Percentiles rank a stretch among this genome's conserved stretches.
phyloP scores from a whole-genome alignment of 2,113 vertebrate species.

The Muscicapa adusta region DNA sequence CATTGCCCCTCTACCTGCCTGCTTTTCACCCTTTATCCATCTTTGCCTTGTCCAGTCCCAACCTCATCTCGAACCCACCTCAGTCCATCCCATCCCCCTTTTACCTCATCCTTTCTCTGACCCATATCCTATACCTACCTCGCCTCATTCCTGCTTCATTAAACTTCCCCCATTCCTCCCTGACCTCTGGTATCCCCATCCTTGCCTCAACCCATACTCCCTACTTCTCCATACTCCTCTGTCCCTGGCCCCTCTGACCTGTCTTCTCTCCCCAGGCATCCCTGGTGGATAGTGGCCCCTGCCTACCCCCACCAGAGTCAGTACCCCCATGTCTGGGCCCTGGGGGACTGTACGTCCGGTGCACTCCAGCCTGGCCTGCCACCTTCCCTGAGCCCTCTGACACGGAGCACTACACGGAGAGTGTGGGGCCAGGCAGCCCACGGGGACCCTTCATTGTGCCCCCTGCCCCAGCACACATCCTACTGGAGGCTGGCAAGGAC shows the following conservation, averaged over 20 bases:
- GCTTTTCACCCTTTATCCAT: neutral
- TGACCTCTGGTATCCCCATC: neutral
- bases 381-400: conserved; percentile 79
- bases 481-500: conserved; percentile 84
- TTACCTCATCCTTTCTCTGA: neutral
- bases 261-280: conserved; percentile 16
- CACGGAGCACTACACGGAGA: conserved; percentile 72
- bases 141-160: neutral
- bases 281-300: conserved; percentile 60
- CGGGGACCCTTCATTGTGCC: conserved; percentile 75
- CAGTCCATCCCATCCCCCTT: neutral
- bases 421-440: conserved; percentile 68
- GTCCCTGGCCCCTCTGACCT: neutral
- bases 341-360: conserved; percentile 77
- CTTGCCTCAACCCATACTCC: fast-evolving
- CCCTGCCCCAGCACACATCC: conserved; percentile 72
- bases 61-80: fast-evolving
- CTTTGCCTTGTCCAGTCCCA: neutral
- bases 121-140: neutral
- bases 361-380: conserved; percentile 42
- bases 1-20: neutral
- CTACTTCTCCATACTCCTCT: neutral
- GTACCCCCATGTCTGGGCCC: conserved; percentile 74
- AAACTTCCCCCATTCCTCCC: neutral
- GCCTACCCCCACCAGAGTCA: conserved; percentile 66